Base-by-base conservation (phyloP, 2,888 invertebrate species). In the Lomographa bimaculata region DNA sequence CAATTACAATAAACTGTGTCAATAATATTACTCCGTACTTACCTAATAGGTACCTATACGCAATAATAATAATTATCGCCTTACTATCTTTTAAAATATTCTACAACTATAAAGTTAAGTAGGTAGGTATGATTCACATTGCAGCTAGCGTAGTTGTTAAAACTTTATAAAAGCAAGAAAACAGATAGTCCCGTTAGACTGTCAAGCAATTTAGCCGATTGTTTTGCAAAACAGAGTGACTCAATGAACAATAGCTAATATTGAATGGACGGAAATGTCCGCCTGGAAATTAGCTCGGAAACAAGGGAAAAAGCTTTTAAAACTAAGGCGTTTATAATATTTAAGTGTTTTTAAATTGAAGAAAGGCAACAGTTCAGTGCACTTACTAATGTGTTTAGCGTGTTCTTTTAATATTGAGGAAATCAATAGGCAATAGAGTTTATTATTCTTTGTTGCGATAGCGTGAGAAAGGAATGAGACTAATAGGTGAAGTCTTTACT, bases 231-330 rank as follows among this genome's bases (percentile, higher is more conserved):
- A 76, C 71, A 75, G 64, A 72, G 65, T 71, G 69, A 62, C 76
- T 73, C 81, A 78, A 85, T 86, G 84, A 82, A 89, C 87, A 85
- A 87, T 87, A 81, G 89, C 64, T 86, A 81, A 87, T 87, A 86
- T 77, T 87, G 85, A 89, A 89, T 89, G 86, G 85, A 69, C 86
- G 87, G 87, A 89, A 86, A 84, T 83, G 87, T 87, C 82, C 69
- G 81, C 77, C 77, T 77, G 71, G 72, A 85, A 89, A 86, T 87
- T 87, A 83, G 77, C 77, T 76, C 64, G 71, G 71, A 79, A 80
- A 87, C 89, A 86, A 83, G 83, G 76, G 83, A 89, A 87, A 85
- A 85, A 82, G 84, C 75, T 83, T 89, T 87, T 79, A 77, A 77
- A 76, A 74, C 60, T 61, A 52, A 24, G 56, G 61, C 66, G 70